Percentiles rank a stretch among this genome's conserved stretches.
Conservation (phyloP, 2,797 vertebrate species). For the Sarcoramphus papa region DNA sequence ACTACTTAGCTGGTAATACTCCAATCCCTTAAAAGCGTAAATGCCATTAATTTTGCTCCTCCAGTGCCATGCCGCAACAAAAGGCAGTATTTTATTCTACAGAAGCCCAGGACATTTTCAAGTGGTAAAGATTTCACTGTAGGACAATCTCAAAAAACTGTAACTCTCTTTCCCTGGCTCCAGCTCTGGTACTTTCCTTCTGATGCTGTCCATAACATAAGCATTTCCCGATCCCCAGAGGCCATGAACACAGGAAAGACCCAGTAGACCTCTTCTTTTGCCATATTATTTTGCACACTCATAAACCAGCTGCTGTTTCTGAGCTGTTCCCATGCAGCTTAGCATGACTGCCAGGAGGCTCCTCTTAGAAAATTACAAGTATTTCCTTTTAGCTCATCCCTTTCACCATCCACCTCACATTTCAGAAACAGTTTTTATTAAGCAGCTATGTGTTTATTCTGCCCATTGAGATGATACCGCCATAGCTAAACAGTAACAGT, state of each 20-base stretch:
- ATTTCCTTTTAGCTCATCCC: background rate
- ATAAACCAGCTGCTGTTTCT: background rate
- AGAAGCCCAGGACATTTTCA: background rate
- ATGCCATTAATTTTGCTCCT: background rate
- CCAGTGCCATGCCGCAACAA: background rate
- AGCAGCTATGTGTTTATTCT: background rate
- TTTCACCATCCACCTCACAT: background rate
- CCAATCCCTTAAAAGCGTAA: background rate
- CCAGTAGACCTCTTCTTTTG: background rate
- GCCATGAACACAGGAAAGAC: background rate
- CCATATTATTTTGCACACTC: background rate
- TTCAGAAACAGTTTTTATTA: background rate
- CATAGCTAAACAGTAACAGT: background rate
- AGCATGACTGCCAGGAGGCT: background rate
- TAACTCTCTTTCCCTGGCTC: background rate
- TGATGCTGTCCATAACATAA: background rate
- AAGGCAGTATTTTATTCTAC: background rate
- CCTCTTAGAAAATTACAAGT: background rate
- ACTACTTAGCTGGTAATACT: background rate
- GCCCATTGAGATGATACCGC: background rate
- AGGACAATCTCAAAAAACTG: background rate
- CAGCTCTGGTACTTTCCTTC: background rate
- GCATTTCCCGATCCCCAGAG: background rate
- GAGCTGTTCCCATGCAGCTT: background rate
- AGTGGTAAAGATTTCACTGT: background rate